Evolutionary conservation across 2,888 invertebrate genomes (phyloP).

Genomic region (Rotaria macrura): DNA sequence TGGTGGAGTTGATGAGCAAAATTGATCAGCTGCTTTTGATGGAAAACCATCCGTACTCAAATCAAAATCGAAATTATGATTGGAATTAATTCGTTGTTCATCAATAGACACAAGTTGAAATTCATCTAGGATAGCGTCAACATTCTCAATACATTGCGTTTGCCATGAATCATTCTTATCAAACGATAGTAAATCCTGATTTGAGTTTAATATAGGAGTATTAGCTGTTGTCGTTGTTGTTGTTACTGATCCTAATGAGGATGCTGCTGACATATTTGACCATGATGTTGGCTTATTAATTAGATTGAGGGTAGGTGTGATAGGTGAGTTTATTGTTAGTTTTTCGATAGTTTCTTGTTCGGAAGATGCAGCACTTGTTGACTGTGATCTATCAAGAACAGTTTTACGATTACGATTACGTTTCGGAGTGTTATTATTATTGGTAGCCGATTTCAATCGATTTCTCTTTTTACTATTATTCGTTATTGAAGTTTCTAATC

Average conservation of each 20-base stretch:
- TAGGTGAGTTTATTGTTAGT: neutral
- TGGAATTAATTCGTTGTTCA: neutral
- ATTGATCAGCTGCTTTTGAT: neutral
- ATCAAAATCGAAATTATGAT: neutral
- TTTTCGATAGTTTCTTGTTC: neutral
- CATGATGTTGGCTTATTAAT: neutral
- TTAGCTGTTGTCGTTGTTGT: neutral
- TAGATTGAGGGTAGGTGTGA: neutral
- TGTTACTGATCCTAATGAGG: neutral
- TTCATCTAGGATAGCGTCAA: neutral
- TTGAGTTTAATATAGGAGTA: neutral
- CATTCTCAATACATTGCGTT: neutral
- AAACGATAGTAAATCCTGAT: neutral
- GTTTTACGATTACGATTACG: neutral
- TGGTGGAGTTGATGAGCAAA: neutral
- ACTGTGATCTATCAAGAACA: neutral
- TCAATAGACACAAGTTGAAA: slow-evolving; percentile 4
- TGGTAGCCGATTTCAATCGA: neutral
- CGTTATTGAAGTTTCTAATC: neutral
- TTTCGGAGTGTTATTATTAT: neutral
- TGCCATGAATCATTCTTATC: slow-evolving; percentile 4
- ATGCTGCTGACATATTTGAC: neutral
- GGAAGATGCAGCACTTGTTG: neutral
- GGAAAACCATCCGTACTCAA: neutral
- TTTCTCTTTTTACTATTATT: slow-evolving; percentile 7